Percentiles rank a stretch among this genome's conserved stretches.
Evolutionary conservation across 2,113 vertebrate genomes (phyloP).

Genomic region (Noturus placidus): DNA sequence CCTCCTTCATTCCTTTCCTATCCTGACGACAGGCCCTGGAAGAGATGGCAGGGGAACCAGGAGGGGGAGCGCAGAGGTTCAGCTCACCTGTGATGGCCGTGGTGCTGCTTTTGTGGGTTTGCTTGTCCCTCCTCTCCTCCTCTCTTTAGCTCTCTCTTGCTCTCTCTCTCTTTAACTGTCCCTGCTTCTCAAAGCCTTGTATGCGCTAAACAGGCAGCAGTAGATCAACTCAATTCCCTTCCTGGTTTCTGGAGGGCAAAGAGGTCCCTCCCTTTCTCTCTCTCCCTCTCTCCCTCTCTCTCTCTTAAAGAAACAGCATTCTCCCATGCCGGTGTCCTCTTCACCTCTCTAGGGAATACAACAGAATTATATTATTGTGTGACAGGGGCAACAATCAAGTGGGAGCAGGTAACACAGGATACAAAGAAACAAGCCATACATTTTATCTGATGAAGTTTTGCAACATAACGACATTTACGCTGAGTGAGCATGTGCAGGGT

Average conservation of each 20-base stretch:
- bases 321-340: conserved; percentile 54
- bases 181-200: conserved; percentile 79
- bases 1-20: conserved; percentile 57
- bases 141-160: conserved; percentile 63
- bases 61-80: conserved; percentile 65
- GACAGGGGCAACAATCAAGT: conserved; percentile 36
- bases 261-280: conserved; percentile 86
- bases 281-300: conserved; percentile 66
- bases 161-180: conserved; percentile 68
- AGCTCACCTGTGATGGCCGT: conserved; percentile 82
- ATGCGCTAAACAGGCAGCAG: conserved; percentile 82
- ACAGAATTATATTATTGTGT: conserved; percentile 60
- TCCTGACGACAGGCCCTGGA: conserved; percentile 71
- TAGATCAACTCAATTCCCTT: conserved; percentile 86
- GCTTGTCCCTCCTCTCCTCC: conserved; percentile 73
- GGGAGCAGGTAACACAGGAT: neutral
- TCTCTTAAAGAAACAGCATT: conserved; percentile 80
- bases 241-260: conserved; percentile 87
- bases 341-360: conserved; percentile 60
- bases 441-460: neutral
- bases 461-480: conserved; percentile 17
- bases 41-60: conserved; percentile 62
- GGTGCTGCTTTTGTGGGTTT: conserved; percentile 78
- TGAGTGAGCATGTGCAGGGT: conserved; percentile 42
- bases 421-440: neutral